These are phyloP conservation scores for Semotilus atromaculatus DNA, from an alignment of 2,797 vertebrate species.

Conservation along the genomic window DNA sequence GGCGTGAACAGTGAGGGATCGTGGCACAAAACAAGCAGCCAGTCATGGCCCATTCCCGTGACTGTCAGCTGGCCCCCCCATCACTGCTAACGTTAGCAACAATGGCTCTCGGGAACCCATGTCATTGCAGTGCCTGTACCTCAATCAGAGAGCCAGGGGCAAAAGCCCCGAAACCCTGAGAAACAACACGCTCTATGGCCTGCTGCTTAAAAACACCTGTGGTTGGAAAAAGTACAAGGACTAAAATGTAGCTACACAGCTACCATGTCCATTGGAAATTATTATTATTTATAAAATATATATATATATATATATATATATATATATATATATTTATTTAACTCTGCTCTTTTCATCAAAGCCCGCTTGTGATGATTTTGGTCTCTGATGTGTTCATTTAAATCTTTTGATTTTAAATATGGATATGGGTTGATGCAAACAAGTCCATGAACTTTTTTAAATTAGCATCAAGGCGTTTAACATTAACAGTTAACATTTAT, in stretches of 20 bases:
- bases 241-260: neutral
- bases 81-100: constrained; percentile 37
- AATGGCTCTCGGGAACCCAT: neutral
- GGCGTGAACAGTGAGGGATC: constrained; percentile 78
- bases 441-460: neutral
- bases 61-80: constrained; percentile 68
- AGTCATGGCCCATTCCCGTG: constrained; percentile 77
- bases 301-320: too few species aligned
- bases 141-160: constrained; percentile 50
- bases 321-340: too few species aligned
- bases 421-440: neutral
- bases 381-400: neutral
- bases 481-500: too few species aligned
- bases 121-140: constrained; percentile 19
- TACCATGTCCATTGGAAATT: neutral
- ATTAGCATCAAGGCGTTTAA: neutral
- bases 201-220: constrained; percentile 17
- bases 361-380: neutral
- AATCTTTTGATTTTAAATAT: neutral
- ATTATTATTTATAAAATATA: neutral
- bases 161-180: constrained; percentile 43
- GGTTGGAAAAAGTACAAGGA: constrained; percentile 37
- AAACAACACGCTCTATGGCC: constrained; percentile 15
- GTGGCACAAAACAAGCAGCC: constrained; percentile 82
- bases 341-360: neutral